Base-by-base conservation (phyloP, 2,888 invertebrate species). In the Trichopria drosophilae region DNA sequence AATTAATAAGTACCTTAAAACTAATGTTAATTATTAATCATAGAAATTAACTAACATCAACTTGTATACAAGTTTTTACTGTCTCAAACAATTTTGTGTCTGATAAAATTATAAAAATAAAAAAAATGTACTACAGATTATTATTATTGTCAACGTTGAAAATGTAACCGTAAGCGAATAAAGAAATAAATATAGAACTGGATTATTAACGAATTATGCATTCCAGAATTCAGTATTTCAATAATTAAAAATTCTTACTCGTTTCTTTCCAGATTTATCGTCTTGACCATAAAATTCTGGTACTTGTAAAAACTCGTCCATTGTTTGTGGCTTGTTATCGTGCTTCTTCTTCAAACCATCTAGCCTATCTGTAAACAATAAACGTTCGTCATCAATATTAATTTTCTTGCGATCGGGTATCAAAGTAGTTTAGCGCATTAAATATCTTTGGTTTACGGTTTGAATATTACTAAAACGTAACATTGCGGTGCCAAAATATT, bases 251-350 rank as follows among this genome's bases (percentile, higher is more conserved):
- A 41, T 66, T 81, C 85, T 81, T 80, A 95, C 95, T 79, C 91
- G 82, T 79, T 95, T 96, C 78, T 93, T 90, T 60, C 93, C 93
- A 42, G 88, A 84, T 56, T 79, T 79, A 48, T 82, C 72, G 45
- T 74, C 73, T 63, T 66, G 67, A 39, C 73, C 61, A 64, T 84
- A 93, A 66, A 91, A 90, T 76, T 90, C 89, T 72, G 84, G 81
- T 75, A 86, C 73, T 77, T 93, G 92, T 57, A 97, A 82, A 82
- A 92, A 96, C 76, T 95, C 94, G 72, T 93, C 92, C 85, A 97
- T 88, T 51, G 93, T 89, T 57, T 74, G 73, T 3, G 78, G 78
- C 36, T 75, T 73, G 67, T 84, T 80, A 51, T 84, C 81, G 51
- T 83, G 81, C 53, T 85, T 83, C 72, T 85, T 88, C 72, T 80